Evolutionary conservation across 2,113 vertebrate genomes (phyloP).

Genomic region (Heterochromis multidens): DNA sequence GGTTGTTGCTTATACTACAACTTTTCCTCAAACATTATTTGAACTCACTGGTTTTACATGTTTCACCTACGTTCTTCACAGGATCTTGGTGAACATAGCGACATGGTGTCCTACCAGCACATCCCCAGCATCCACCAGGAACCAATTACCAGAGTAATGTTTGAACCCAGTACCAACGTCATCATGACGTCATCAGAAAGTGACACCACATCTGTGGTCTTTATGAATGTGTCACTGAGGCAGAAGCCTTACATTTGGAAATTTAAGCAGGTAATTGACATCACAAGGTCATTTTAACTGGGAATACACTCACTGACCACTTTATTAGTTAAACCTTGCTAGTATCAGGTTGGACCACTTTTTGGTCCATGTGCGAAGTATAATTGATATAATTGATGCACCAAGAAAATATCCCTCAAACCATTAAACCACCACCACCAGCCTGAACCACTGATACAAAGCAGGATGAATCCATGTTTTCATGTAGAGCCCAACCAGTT

Average conservation of each 20-base stretch:
- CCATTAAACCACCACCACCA: no score
- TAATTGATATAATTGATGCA: no score
- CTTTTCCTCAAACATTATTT: background rate
- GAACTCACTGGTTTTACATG: background rate
- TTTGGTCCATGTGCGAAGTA: background rate
- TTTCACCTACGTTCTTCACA: background rate
- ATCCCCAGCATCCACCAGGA: slow-evolving; percentile 1
- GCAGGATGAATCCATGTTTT: no score
- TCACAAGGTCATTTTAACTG: background rate
- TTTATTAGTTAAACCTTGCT: background rate
- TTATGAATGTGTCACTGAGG: slow-evolving; percentile 30
- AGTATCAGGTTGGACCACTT: background rate
- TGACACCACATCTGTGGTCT: slow-evolving; percentile 44
- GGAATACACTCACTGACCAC: background rate
- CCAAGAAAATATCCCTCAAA: no score
- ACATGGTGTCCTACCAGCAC: slow-evolving; percentile 31
- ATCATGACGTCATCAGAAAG: slow-evolving; percentile 54
- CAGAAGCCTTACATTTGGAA: slow-evolving; percentile 42
- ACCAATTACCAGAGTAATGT: slow-evolving; percentile 49
- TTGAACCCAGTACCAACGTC: slow-evolving; percentile 35
- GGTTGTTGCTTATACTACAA: background rate
- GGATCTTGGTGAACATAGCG: slow-evolving; percentile 47
- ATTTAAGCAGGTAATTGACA: slow-evolving; percentile 50
- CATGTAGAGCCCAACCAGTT: no score
- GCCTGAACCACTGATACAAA: no score